phyloP scores from a whole-genome alignment of 2,113 vertebrate genomes.

The Speoplatyrhinus poulsoni region DNA sequence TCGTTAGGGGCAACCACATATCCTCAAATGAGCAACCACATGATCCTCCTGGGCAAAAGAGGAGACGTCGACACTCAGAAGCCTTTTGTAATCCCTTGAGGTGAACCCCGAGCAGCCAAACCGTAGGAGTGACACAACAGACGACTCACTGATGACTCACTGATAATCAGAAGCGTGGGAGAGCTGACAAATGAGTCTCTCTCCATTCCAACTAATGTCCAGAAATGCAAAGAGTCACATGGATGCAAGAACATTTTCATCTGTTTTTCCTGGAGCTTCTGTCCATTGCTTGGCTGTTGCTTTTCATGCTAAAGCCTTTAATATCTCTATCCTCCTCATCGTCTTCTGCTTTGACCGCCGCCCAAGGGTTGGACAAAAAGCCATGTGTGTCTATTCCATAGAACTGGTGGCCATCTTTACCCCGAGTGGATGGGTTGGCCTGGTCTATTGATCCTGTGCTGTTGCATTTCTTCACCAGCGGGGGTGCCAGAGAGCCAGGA shows the following conservation, averaged over 20 bases:
- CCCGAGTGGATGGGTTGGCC: constrained; percentile 44
- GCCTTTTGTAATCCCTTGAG: constrained; percentile 34
- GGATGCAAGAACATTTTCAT: constrained; percentile 66
- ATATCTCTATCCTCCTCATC: constrained; percentile 36
- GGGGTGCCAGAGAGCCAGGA: constrained; percentile 61
- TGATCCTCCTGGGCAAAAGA: constrained; percentile 10
- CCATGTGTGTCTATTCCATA: constrained; percentile 42
- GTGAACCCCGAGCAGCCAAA: constrained; percentile 39
- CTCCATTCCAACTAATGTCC: constrained; percentile 36
- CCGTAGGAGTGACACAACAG: constrained; percentile 35
- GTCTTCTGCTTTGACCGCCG: constrained; percentile 29
- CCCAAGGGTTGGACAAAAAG: constrained; percentile 61
- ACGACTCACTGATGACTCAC: constrained; percentile 35
- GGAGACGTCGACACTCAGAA: constrained; percentile 24
- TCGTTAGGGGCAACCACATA: constrained; percentile 7
- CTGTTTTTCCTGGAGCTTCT: constrained; percentile 70
- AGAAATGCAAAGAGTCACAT: constrained; percentile 27
- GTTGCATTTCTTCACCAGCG: constrained; percentile 84
- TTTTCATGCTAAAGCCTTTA: constrained; percentile 47
- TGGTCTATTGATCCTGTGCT: constrained; percentile 87
- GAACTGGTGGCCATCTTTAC: constrained; percentile 54
- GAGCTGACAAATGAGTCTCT: constrained; percentile 13
- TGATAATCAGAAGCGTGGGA: constrained; percentile 14
- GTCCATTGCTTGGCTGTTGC: constrained; percentile 46
- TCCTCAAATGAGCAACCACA: constrained; percentile 7